Evolutionary conservation across 1,140 invertebrate species (phyloP), one percentile per base, ranked within the genome.

Genomic region (Drosophila rufa): DNA sequence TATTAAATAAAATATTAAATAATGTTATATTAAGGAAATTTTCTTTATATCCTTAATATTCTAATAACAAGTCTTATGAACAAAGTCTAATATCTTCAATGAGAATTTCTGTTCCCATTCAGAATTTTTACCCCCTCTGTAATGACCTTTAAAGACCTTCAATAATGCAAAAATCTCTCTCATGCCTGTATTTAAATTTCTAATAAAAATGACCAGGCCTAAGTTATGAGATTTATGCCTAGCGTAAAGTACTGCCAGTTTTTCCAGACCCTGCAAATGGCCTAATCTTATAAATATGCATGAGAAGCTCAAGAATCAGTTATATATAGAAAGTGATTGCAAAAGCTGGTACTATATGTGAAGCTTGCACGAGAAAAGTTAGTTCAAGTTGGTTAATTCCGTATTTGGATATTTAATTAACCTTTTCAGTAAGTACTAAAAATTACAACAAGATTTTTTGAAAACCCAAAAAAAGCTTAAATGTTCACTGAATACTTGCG

Each of bases 231-330:
- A 67, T 59, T 58, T 76, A 76, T 75, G 60, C 74, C 71, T 76
- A 74, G 22, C 11, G 30, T 25, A 42, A 69, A 50, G 25, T 45
- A 50, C 40, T 42, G 12, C 71, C 33, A 53, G 70, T 51, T 57
- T 48, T 65, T 65, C 59, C 22, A 50, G 51, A 46, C 59, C 45
- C 45, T 38, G 40, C 40, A 15, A 17, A 45, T 66, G 51, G 11
- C 19, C n/a, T 22, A 17, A 33, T n/a, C 62, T 55, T 30, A 67
- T 70, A 55, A 75, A 77, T 77, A 77, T 77, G 74, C 62, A 77
- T 68, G 4, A n/a, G 19, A 1, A 38, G 22, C 30, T 22, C 8
- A n/a, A 22, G 38, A 71, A 45, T 43, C 33, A 11, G 53, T 38
- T 71, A 50, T 71, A 43, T 59, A 71, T 30, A 51, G 45, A 50